Evolutionary conservation across 2,888 invertebrate species (phyloP), one percentile per base, ranked within the genome.

Genomic region (Oegoconia quadripuncta): DNA sequence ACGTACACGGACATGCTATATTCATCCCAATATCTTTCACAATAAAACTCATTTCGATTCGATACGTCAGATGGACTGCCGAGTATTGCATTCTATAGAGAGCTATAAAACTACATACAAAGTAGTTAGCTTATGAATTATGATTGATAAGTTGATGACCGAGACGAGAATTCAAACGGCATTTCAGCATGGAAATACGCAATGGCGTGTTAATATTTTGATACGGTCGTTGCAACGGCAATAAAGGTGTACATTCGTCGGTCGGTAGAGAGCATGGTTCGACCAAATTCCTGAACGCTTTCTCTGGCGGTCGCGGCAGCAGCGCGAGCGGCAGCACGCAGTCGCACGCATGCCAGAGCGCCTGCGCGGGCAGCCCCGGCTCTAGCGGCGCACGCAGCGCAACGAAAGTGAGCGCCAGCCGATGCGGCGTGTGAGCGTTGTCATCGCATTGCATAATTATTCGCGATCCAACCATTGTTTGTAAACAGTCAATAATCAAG

Each of bases 271-370:
- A 55, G 57, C 61, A 64, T 64, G 68, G 65, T 65, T 57, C 64
- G 76, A 67, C 74, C 79, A 74, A 84, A 86, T 86, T 84, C 86
- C 83, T 83, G 64, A 75, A 67, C 83, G 83, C 86, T 86, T 86
- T 87, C 86, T 82, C 86, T 75, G 71, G 62, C 60, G 49, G 62
- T n/a, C 60, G 62, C 59, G 59, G 49, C 48, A 33, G 42, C 39
- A 22, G 37, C 33, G 30, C 25, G 29, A 16, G 15, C 20, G 23
- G 58, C 59, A 57, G 49, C 50, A 39, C 37, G 43, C 39, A 32
- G n/a, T n/a, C n/a, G 46, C 29, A 8, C 22, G 29, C 28, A 16
- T n/a, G 17, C 18, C 18, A n/a, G n/a, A n/a, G 14, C 44, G 29
- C 29, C 15, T 33, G 26, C 33, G 40, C 12, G 11, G 34, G 16